Evolutionary conservation across 1,140 invertebrate genomes (phyloP).

Genomic region (Bombyx mandarina): DNA sequence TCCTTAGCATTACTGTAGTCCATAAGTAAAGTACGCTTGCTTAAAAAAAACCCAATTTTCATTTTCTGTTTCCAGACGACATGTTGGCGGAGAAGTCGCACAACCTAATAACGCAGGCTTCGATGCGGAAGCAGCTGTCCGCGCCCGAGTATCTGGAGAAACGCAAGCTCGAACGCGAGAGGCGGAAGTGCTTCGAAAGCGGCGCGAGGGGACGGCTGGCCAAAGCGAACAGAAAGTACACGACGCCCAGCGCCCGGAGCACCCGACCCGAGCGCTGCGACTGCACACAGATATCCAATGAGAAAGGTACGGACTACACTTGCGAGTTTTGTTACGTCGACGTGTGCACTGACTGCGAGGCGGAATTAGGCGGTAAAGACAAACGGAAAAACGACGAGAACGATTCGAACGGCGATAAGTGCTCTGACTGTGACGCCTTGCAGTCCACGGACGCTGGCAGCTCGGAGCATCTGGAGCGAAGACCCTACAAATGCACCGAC

Average conservation of each 20-base stretch:
- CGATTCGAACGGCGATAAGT: slow-evolving; percentile 35
- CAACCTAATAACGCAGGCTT: slow-evolving; percentile 68
- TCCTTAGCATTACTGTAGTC: too few species aligned
- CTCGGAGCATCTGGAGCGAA: slow-evolving; percentile 49
- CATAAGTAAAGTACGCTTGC: too few species aligned
- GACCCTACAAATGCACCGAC: slow-evolving; percentile 55
- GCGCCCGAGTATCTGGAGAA: slow-evolving; percentile 93
- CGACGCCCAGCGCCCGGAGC: slow-evolving; percentile 34
- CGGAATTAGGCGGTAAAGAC: slow-evolving; percentile 33
- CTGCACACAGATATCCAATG: slow-evolving; percentile 45
- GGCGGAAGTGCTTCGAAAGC: slow-evolving; percentile 77
- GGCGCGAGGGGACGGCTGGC: slow-evolving; percentile 73
- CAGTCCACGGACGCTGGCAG: slow-evolving; percentile 56
- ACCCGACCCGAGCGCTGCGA: slow-evolving; percentile 47
- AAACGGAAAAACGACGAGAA: slow-evolving; percentile 35
- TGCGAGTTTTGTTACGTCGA: slow-evolving; percentile 62
- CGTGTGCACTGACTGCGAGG: slow-evolving; percentile 56
- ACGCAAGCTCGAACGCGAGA: slow-evolving; percentile 78
- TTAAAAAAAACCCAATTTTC: slow-evolving; percentile 1
- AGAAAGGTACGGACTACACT: slow-evolving; percentile 59
- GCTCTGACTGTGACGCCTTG: slow-evolving; percentile 51
- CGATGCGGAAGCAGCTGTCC: slow-evolving; percentile 82
- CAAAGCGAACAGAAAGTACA: slow-evolving; percentile 53
- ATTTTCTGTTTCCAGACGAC: slow-evolving; percentile 51
- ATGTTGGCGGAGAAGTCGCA: slow-evolving; percentile 67